Conservation (phyloP, 2,888 invertebrate genomes). For the Clistopyga incitator region DNA sequence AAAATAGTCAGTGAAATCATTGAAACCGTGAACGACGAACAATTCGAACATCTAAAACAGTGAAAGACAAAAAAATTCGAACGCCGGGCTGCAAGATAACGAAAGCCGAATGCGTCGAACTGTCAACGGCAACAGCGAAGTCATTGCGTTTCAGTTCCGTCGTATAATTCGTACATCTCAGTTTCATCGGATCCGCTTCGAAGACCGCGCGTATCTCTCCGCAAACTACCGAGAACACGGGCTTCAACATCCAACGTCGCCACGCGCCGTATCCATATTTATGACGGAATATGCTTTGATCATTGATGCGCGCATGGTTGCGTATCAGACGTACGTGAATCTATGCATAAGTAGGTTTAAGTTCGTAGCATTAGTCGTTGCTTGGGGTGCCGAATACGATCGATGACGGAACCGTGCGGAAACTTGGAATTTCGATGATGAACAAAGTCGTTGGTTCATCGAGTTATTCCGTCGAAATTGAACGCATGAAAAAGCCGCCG, state of each 20-base stretch:
- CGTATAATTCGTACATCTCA: too few relatives aligned
- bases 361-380: neutral
- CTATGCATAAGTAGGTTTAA: constrained; percentile 56
- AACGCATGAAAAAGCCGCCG: neutral
- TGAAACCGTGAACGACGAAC: too few relatives aligned
- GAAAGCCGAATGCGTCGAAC: too few relatives aligned
- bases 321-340: constrained; percentile 64
- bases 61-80: too few relatives aligned
- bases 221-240: constrained; percentile 60
- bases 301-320: constrained; percentile 69
- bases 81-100: too few relatives aligned
- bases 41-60: too few relatives aligned
- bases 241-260: constrained; percentile 39
- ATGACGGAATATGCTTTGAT: constrained; percentile 45
- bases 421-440: neutral
- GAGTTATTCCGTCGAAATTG: neutral
- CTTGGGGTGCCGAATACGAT: neutral
- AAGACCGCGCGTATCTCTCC: constrained; percentile 58
- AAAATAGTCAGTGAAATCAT: too few relatives aligned
- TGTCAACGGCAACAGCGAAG: too few relatives aligned
- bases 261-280: constrained; percentile 50
- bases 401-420: neutral
- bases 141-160: too few relatives aligned
- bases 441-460: neutral
- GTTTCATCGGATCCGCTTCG: constrained; percentile 62